Base-by-base conservation (phyloP, 2,797 vertebrate species). In the Paedocypris micromegethes region DNA sequence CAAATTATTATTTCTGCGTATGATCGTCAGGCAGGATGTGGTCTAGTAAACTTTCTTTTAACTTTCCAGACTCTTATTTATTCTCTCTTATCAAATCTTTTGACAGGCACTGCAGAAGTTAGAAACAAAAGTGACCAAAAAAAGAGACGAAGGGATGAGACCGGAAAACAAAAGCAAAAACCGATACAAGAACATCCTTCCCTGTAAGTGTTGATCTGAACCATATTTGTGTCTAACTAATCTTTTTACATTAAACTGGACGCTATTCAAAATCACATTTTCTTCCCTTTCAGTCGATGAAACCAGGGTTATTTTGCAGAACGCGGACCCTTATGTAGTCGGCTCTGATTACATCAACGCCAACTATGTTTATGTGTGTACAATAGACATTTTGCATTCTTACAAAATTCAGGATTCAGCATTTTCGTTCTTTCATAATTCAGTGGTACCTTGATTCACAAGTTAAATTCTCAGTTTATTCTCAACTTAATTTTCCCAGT, bases 111-210 rank as follows among this genome's bases (percentile, higher is more conserved):
- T 98, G 75, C 96, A 98, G 83, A 98, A 98, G 80, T 79, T 90
- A 78, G 95, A 98, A 83, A 87, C 92, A 0, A 98, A 97, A 82
- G 85, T 94, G 76, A 90, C 93, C 70, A 93, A 94, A 78, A 92
- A 93, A 80, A 85, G 96, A 64, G 90, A 92, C 9, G 96, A 98
- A 75, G 96, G 96, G 2, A 95, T 97, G 87, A 89, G 95, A 71
- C 93, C 92, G 2, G 96, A 98, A 78, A 98, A 98, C 80, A 98
- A 97, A 84, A 90, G 92, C 92, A 98, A 98, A 83, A 98, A 98
- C 82, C 86, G 96, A 81, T 98, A 98, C 81, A 98, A 98, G 88
- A 98, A 98, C 83, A 98, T 98, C 75, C 90, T 98, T 65, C 96
- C 96, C 3, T 98, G 96, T 98, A 76, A 94, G 94, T 23, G 39